Base-by-base conservation (phyloP, 2,113 vertebrate genomes). In the Ptilonorhynchus violaceus region DNA sequence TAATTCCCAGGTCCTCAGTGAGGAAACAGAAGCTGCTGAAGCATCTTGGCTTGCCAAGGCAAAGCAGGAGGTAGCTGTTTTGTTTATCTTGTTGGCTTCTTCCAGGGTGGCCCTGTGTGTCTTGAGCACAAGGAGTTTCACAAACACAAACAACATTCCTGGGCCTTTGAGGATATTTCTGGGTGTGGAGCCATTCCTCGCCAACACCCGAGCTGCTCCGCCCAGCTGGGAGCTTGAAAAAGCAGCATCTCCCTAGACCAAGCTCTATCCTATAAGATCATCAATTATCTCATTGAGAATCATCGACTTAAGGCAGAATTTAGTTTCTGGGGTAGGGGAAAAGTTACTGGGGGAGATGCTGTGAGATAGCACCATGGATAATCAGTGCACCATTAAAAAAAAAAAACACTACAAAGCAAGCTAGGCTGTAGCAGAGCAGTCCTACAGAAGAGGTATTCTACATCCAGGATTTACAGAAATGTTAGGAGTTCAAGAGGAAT, bases 401-500 rank as follows among this genome's bases (percentile, higher is more conserved):
- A 8, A 35, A 52, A 59, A 81, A 3, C 6, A 35, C 8, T 39
- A 60, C 23, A 68, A 72, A 73, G 52, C 31, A 78, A 89, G 69
- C 4, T 24, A 72, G 49, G 15, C 17, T 49, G 24, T 8, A 84
- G 42, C 30, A 92, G 6, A 86, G 27, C 24, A 88, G 17, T 59
- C 28, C 47, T 74, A 50, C 4, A 14, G 31, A 85, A 50, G 13
- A 80, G 12, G 53, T 64, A 56, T 79, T 77, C 58, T 31, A 56
- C 18, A 74, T 30, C 22, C 20, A 69, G 10, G 35, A 84, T 94
- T 91, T 92, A 94, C 10, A 77, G 39, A 88, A 92, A 83, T 46
- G 52, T 60, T 81, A 91, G 11, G 47, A 94, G 79, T 78, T 96
- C 68, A 95, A 91, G 47, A 94, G 13, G 18, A 96, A 95, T 96